Evolutionary conservation across 2,797 vertebrate species (phyloP), one percentile per base, ranked within the genome.

Genomic region (Staurois parvus): DNA sequence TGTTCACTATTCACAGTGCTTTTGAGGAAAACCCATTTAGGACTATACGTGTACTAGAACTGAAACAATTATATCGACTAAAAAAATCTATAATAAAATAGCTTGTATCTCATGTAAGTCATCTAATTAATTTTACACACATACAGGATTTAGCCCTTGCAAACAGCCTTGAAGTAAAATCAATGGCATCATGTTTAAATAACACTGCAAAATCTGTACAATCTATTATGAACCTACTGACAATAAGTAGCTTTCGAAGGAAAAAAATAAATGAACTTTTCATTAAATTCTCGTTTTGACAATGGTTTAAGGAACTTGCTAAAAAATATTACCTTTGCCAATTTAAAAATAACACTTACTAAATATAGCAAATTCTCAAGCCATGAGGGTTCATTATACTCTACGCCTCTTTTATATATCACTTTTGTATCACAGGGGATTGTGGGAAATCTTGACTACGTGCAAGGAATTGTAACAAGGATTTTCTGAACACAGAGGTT

Each of bases 81-180:
- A 88, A 90, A 37, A 89, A 90, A 82, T 91, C 88, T 90, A 81
- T 84, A 21, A 89, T 87, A 77, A 91, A 91, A 90, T 89, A 81
- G 79, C 13, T 90, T 89, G 21, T 74, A 66, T 89, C 84, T 85
- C 79, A 88, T 89, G 70, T 86, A 89, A 76, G 45, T 52, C 88
- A 83, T 86, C 84, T 88, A 90, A 87, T 89, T 90, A 91, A 91
- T 79, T 83, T 89, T 86, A 69, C 17, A 56, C 19, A 64, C 10
- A 87, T 66, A 81, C 37, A 84, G 79, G 76, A 76, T 81, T 89
- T 85, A 88, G 85, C 85, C 81, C 90, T 84, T 89, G 40, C 62
- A 89, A 85, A 17, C 9, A 69, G 4, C 4, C 88, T 87, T 79
- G 40, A 32, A 15, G 40, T 52, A 68, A 83, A 85, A 85, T 81